Evolutionary conservation across 2,888 invertebrate genomes (phyloP), one percentile per base, ranked within the genome.

Genomic region (Pardosa pseudoannulata): DNA sequence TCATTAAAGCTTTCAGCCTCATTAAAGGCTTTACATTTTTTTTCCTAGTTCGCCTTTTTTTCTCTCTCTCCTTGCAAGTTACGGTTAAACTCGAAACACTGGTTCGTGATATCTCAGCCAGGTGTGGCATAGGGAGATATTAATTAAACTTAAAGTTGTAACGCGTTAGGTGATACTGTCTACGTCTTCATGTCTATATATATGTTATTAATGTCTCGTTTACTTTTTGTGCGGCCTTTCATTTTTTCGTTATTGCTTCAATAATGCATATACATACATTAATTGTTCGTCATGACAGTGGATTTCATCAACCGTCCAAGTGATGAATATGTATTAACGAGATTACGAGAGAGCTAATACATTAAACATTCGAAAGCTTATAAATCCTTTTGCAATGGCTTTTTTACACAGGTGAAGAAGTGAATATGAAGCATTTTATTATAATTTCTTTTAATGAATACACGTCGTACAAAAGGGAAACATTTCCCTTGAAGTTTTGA

Each of bases 1-100:
- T 68, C 65, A 67, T 74, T 67, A 67, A 56, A 23, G 50, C 28
- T 56, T 36, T 41, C 56, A 62, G 46, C 29, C 27, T 75, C 29
- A 41, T 70, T 68, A 70, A 75, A 23, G 16, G 11, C 56, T 56
- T 46, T 46, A 11, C 41, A 11, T 46, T 16, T 46, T 16, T 23
- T 23, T 23, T 6, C 56, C 3, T 19, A 7, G n/a, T n/a, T n/a
- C n/a, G n/a, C n/a, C n/a, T n/a, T n/a, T n/a, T n/a, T n/a, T n/a
- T n/a, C n/a, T n/a, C n/a, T 36, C 16, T 2, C 23, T 56, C 23
- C 23, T 56, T 56, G 1, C 56, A 7, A 19, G 56, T 56, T 23
- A 23, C 56, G 56, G 19, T 23, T 56, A 6, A 5, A 56, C 23
- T 23, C 23, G 6, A 19, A 3, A 56, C 2, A 46, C 46, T 7